Percentiles rank a stretch among this genome's conserved stretches.
Conservation (phyloP, 1,140 invertebrate genomes). For the Neomicropteryx cornuta region DNA sequence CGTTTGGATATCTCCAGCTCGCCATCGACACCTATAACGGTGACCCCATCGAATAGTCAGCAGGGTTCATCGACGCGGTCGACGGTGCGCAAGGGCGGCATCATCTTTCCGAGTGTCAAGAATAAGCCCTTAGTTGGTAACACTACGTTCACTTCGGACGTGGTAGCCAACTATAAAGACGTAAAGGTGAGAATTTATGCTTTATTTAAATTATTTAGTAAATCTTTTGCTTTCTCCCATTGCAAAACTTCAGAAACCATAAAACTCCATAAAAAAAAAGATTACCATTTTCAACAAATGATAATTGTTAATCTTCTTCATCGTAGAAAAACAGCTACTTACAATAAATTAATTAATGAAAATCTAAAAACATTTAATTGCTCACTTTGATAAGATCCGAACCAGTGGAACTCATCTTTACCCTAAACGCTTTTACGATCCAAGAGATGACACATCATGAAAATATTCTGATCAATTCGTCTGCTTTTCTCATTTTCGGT, state of each 20-base stretch:
- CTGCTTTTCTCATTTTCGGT: no score
- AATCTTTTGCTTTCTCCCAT: conserved; percentile 1
- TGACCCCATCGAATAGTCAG: conserved; percentile 21
- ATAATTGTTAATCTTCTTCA: no score
- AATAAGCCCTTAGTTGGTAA: conserved; percentile 77
- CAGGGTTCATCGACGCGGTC: conserved; percentile 19
- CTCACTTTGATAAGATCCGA: no score
- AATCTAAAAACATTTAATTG: no score
- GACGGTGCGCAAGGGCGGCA: conserved; percentile 54
- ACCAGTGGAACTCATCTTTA: no score
- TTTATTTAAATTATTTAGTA: conserved; percentile 6
- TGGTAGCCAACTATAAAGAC: conserved; percentile 61
- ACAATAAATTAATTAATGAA: no score
- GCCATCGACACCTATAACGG: conserved; percentile 13
- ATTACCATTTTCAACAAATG: no score
- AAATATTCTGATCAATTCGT: no score
- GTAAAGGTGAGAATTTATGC: conserved; percentile 80
- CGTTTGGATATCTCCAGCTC: conserved; percentile 8
- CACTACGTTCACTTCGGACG: conserved; percentile 66
- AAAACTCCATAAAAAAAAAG: not conserved
- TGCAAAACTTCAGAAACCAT: conserved; percentile 3
- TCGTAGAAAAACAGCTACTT: no score
- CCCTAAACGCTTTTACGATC: no score
- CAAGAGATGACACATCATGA: no score
- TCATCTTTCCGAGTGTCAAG: conserved; percentile 84